These are phyloP conservation scores for Agapostemon virescens DNA, from an alignment of 2,888 invertebrate species.

Conservation along the genomic window DNA sequence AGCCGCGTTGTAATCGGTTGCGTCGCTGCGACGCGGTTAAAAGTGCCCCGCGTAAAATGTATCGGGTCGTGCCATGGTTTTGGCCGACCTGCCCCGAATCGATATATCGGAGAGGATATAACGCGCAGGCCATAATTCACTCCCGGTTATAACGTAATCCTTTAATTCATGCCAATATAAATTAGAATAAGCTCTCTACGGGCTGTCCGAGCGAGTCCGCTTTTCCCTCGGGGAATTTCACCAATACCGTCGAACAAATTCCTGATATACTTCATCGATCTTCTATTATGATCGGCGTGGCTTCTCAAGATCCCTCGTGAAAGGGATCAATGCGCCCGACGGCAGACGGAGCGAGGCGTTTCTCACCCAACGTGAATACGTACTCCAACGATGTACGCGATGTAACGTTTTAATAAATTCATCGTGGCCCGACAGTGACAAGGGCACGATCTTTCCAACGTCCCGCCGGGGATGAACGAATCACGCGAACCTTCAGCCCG, in stretches of 20 bases:
- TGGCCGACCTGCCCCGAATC: conserved; percentile 40
- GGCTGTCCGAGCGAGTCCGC: conserved; percentile 52
- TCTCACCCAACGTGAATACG: conserved; percentile 7
- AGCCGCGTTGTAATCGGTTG: conserved; percentile 25
- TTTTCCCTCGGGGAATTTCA: conserved; percentile 27
- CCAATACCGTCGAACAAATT: conserved; percentile 5
- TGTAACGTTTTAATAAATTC: conserved; percentile 46
- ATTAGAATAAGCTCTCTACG: conserved; percentile 60
- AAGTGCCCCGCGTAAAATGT: conserved; percentile 45
- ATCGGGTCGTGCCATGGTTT: conserved; percentile 41
- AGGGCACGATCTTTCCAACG: background rate
- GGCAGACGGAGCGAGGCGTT: background rate
- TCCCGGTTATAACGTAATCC: conserved; percentile 65
- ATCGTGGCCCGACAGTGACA: conserved; percentile 19
- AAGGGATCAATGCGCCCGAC: background rate
- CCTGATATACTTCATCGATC: conserved; percentile 20
- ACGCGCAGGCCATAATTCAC: conserved; percentile 58
- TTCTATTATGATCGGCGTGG: conserved; percentile 37
- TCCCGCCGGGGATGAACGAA: background rate
- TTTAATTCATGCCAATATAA: conserved; percentile 68
- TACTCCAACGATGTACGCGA: background rate
- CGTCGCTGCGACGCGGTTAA: conserved; percentile 34
- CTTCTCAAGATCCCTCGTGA: conserved; percentile 14
- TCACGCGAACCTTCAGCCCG: background rate
- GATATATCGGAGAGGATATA: conserved; percentile 61